Conservation (phyloP, 2,888 invertebrate species). For the Scaeva pyrastri region DNA sequence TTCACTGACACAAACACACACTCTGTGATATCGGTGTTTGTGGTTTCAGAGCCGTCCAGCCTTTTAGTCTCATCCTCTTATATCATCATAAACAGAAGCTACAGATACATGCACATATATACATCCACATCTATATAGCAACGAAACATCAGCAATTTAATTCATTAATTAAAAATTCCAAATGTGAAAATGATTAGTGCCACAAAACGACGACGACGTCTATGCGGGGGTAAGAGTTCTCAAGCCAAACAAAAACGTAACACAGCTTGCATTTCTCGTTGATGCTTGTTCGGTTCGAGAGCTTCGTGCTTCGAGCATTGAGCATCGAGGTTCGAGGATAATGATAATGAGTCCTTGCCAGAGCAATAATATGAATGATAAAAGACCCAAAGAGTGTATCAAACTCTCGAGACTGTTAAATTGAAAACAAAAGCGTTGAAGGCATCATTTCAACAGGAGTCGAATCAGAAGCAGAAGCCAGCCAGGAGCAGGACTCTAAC, state of each 20-base stretch:
- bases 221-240: constrained; percentile 1
- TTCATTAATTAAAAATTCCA: constrained; percentile 71
- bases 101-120: no score
- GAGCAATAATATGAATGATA: not conserved
- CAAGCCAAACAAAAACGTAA: constrained; percentile 18
- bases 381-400: constrained; percentile 13
- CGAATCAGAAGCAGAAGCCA: no score
- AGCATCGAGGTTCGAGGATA: constrained; percentile 34
- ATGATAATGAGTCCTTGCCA: constrained; percentile 50
- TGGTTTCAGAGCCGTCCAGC: not conserved
- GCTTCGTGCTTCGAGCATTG: no score
- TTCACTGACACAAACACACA: constrained; percentile 36
- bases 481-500: not conserved
- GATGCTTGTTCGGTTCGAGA: no score
- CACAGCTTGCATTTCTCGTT: constrained; percentile 45
- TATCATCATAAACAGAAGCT: not conserved
- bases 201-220: constrained; percentile 31
- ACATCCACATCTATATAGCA: no score
- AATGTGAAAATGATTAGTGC: constrained; percentile 60
- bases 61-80: not conserved
- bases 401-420: constrained; percentile 41
- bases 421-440: constrained; percentile 47
- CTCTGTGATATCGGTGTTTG: not conserved
- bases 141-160: constrained; percentile 56
- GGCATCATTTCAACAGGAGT: constrained; percentile 1